These are phyloP conservation scores for Drosophila pachea DNA, from an alignment of 1,140 invertebrate species.

Conservation along the genomic window DNA sequence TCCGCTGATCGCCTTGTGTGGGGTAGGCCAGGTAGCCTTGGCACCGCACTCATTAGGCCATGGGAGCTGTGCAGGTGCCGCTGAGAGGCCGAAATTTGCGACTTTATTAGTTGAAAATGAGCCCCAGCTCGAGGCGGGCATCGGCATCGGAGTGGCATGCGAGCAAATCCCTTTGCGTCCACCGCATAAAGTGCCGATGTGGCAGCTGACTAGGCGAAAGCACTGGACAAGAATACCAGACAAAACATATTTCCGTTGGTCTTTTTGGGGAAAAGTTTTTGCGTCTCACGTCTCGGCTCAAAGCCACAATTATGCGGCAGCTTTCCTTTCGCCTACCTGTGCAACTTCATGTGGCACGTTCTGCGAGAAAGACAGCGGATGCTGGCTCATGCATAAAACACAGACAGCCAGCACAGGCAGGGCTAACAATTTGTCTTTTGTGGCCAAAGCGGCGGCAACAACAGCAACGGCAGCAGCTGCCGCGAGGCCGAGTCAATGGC, in stretches of 20 bases:
- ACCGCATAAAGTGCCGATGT: constrained; percentile 48
- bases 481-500: constrained; percentile 38
- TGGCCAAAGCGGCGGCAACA: constrained; percentile 16
- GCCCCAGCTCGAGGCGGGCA: neutral
- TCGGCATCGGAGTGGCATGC: constrained; percentile 5
- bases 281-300: constrained; percentile 10
- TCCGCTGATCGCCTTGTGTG: constrained; percentile 23
- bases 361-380: constrained; percentile 38
- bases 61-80: constrained; percentile 24
- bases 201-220: constrained; percentile 47
- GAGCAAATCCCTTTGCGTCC: constrained; percentile 51
- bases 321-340: constrained; percentile 55
- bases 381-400: constrained; percentile 43
- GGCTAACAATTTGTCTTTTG: constrained; percentile 31
- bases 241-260: constrained; percentile 35
- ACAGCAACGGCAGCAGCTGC: constrained; percentile 9
- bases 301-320: constrained; percentile 57
- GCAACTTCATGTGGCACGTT: constrained; percentile 47
- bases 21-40: constrained; percentile 52
- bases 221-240: constrained; percentile 48
- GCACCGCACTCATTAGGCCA: constrained; percentile 30
- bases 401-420: constrained; percentile 1
- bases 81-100: constrained; percentile 53
- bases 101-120: constrained; percentile 67
- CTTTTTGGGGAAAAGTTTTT: constrained; percentile 39